Conservation (phyloP, 2,113 vertebrate genomes). For the Tauraco erythrolophus region DNA sequence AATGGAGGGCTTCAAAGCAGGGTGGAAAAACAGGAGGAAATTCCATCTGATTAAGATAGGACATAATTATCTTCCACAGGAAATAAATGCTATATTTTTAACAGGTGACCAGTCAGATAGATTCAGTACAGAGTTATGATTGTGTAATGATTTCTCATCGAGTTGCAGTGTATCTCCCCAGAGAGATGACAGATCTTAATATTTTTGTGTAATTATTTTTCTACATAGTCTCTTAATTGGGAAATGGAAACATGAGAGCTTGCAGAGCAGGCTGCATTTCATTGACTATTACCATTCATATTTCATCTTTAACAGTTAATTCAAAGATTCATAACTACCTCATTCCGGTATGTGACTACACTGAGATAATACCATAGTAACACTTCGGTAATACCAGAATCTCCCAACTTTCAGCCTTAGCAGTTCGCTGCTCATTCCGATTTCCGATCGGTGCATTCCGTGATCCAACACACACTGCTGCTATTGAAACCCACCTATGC, state of each 20-base stretch:
- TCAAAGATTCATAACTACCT: neutral
- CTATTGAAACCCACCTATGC: neutral
- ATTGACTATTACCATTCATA: neutral
- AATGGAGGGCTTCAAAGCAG: constrained; percentile 86
- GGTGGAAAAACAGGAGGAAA: constrained; percentile 38
- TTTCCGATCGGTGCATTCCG: accelerated
- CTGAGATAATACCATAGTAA: neutral
- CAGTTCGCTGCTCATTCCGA: neutral
- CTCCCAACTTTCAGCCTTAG: neutral
- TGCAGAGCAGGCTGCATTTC: neutral
- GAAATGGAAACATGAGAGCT: constrained; percentile 37
- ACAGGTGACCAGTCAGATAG: constrained; percentile 27
- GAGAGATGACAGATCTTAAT: constrained; percentile 77
- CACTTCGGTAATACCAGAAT: neutral
- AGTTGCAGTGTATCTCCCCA: neutral
- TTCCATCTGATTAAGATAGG: constrained; percentile 53
- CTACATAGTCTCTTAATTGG: neutral
- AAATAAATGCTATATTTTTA: constrained; percentile 16
- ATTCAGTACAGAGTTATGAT: neutral
- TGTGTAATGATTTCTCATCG: constrained; percentile 40
- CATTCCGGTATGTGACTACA: neutral
- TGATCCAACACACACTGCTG: neutral
- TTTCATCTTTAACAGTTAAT: neutral
- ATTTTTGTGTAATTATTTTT: constrained; percentile 26
- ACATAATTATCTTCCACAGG: constrained; percentile 63